phyloP scores from a whole-genome alignment of 1,140 invertebrate genomes.

The Aphelenchoides avenae region DNA sequence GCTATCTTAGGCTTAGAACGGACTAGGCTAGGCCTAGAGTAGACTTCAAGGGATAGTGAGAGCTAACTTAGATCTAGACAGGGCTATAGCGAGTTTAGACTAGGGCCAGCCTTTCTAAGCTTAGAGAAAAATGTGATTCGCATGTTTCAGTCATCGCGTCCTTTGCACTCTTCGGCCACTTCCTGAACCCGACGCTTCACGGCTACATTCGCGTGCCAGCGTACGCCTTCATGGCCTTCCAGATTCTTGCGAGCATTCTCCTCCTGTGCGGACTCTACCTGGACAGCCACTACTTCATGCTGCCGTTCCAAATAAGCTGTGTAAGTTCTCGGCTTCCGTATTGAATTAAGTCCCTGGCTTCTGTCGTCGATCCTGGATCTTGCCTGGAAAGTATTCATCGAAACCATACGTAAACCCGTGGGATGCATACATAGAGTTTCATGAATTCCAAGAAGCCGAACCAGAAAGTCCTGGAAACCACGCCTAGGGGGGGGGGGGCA shows the following conservation, averaged over 20 bases:
- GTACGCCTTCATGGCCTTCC: slow-evolving; percentile 12
- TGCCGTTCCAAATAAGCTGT: slow-evolving; percentile 30
- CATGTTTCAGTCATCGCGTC: slow-evolving; percentile 18
- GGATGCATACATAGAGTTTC: too few species aligned
- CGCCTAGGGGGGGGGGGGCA: too few species aligned
- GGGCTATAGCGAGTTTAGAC: not conserved
- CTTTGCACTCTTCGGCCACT: slow-evolving; percentile 5
- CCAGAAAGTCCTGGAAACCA: too few species aligned
- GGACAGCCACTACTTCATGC: slow-evolving; percentile 19
- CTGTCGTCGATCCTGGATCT: too few species aligned
- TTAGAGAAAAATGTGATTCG: not conserved
- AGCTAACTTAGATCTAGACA: not conserved
- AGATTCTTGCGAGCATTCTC: slow-evolving; percentile 24
- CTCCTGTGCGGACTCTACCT: slow-evolving; percentile 22
- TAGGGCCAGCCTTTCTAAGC: not conserved
- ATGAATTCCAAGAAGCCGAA: not conserved
- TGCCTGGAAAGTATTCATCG: too few species aligned
- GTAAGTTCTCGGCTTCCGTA: slow-evolving; percentile 18
- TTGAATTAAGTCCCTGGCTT: too few species aligned
- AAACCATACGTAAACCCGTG: too few species aligned
- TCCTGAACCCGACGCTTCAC: slow-evolving; percentile 7
- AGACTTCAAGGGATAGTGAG: too few species aligned
- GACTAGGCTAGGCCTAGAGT: too few species aligned
- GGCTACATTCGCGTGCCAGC: slow-evolving; percentile 14
- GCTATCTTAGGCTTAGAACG: too few species aligned